These are phyloP conservation scores for Trogon surrucura DNA, from an alignment of 2,113 vertebrate species.

Conservation along the genomic window DNA sequence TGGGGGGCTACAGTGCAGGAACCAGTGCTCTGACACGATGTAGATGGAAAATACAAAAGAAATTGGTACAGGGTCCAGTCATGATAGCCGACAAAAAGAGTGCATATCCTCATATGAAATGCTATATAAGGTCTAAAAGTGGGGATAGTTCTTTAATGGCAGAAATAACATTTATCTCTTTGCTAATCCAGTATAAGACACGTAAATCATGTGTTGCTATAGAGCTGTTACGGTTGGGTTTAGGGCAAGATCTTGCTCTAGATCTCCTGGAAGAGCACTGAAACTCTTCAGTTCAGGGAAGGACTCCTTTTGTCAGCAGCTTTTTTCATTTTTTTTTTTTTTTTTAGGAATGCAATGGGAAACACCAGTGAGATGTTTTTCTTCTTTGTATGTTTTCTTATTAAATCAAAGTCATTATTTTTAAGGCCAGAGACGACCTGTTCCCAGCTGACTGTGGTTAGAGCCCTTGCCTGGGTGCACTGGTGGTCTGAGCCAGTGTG, in stretches of 20 bases:
- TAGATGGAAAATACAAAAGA: not conserved
- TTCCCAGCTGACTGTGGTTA: not conserved
- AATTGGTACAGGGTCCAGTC: not conserved
- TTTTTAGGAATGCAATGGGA: not conserved
- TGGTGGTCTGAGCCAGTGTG: not conserved
- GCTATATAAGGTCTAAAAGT: not conserved
- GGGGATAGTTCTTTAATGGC: not conserved
- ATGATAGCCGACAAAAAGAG: not conserved
- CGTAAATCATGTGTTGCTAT: not conserved
- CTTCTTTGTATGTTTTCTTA: not conserved
- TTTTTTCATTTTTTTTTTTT: not conserved
- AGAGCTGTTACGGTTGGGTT: not conserved
- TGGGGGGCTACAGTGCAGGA: not conserved
- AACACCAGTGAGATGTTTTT: not conserved
- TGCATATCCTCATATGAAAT: not conserved
- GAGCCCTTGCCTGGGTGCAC: not conserved
- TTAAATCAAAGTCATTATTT: not conserved
- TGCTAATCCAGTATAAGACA: not conserved
- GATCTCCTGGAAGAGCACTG: not conserved
- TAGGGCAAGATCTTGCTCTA: not conserved
- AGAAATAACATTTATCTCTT: not conserved
- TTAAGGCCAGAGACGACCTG: not conserved
- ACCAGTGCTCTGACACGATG: not conserved
- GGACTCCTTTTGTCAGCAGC: not conserved
- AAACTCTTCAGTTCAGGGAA: not conserved